Base-by-base conservation (phyloP, 2,888 invertebrate genomes). In the Pegoplata infirma region DNA sequence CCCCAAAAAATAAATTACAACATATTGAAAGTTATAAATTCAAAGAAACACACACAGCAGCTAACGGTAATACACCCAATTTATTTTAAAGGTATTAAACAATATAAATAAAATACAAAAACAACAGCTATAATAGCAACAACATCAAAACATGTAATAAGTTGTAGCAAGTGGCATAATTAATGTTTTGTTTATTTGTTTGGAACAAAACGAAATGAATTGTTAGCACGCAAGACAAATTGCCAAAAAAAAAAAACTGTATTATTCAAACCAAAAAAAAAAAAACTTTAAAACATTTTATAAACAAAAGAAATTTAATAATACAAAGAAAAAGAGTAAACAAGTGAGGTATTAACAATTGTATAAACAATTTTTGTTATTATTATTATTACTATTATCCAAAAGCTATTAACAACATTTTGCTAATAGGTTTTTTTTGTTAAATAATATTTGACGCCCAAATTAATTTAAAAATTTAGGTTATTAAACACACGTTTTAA, bases 191-290 rank as follows among this genome's bases (percentile, higher is more conserved):
- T 68, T 67, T 55, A 32, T 66, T n/a, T 14, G 21, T 51, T 25
- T 17, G n/a, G 12, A 21, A 53, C 53, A 53, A 23, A 46, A 49
- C 19, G 14, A 49, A 58, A 68, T 58, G 47, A 53, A 23, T 59
- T 59, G 46, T 67, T 67, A 46, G 47, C 66, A 74, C 66, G 66
- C 59, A 66, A 66, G 58, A 74, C 74, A 64, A 49, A 73, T 64
- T 58, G 72, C 36, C 47, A 21, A 44, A 19, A 44, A 51, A 21
- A n/a, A 55, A 8, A 17, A 44, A 19, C 7, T 12, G 6, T 16
- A n/a, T n/a, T n/a, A n/a, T n/a, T n/a, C n/a, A 5, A 10, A 23
- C 21, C 3, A 47, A 58, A 32, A 36, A 51, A 25, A 40, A 28
- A 21, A 6, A 23, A 46, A 58, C 8, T 10, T 2, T 32, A 10